phyloP scores from a whole-genome alignment of 2,888 invertebrate genomes.

The Clitarchus hookeri region DNA sequence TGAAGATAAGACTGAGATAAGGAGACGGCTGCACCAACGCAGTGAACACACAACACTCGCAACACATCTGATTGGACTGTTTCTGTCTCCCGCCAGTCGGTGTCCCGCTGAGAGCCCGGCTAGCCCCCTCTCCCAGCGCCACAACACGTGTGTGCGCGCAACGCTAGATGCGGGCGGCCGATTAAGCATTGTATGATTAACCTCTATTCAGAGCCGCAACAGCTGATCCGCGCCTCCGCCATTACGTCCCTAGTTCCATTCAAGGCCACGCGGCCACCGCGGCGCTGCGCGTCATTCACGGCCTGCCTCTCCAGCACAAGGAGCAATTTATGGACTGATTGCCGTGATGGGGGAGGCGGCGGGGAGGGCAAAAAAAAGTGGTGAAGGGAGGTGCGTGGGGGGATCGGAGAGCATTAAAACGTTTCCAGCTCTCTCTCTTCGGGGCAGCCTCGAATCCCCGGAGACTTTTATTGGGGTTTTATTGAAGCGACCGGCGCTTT shows the following conservation, averaged over 20 bases:
- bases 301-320: neutral
- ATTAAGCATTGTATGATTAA: constrained; percentile 25
- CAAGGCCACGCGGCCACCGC: constrained; percentile 16
- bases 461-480: constrained; percentile 10
- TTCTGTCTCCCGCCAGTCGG: too few relatives aligned
- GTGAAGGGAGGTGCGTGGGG: neutral
- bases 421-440: neutral
- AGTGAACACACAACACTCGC: too few relatives aligned
- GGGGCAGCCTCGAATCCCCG: neutral
- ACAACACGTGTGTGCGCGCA: neutral
- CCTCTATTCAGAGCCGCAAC: constrained; percentile 22
- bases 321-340: neutral
- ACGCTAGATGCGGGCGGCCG: constrained; percentile 1
- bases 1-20: too few relatives aligned
- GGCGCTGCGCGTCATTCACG: neutral
- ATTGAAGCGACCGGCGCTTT: neutral
- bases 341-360: neutral
- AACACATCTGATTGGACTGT: too few relatives aligned
- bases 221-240: constrained; percentile 15
- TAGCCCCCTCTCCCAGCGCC: too few relatives aligned
- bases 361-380: too few relatives aligned
- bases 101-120: too few relatives aligned
- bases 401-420: neutral
- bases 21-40: too few relatives aligned
- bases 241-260: constrained; percentile 6